Conservation (phyloP, 2,888 invertebrate species). For the Rhogogaster chlorosoma region DNA sequence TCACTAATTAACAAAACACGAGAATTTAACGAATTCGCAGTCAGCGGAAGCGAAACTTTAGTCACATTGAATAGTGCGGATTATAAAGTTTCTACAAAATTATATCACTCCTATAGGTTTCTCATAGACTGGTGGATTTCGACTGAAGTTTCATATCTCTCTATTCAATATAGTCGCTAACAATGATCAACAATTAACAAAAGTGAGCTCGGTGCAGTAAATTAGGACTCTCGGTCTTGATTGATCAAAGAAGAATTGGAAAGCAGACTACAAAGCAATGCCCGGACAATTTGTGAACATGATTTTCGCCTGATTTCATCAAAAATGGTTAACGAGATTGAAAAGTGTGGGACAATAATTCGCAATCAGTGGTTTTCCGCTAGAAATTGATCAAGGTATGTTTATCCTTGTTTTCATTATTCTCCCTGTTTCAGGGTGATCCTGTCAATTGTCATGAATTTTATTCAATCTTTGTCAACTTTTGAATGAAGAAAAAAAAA, state of each 20-base stretch:
- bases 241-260: neutral
- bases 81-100: neutral
- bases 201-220: neutral
- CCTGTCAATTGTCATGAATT: neutral
- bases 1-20: neutral
- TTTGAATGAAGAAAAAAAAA: neutral
- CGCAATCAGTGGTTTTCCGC: neutral
- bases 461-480: neutral
- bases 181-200: neutral
- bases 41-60: neutral
- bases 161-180: neutral
- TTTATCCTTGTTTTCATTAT: neutral
- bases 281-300: neutral
- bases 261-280: neutral
- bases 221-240: neutral
- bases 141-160: neutral
- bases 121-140: neutral
- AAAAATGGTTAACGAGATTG: constrained; percentile 4
- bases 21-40: neutral
- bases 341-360: neutral
- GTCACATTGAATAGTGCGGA: neutral
- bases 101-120: neutral
- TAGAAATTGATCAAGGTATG: constrained; percentile 41
- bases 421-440: neutral
- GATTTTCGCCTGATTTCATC: neutral